Conservation (phyloP, 2,797 vertebrate species). For the Ptychadena robeensis region DNA sequence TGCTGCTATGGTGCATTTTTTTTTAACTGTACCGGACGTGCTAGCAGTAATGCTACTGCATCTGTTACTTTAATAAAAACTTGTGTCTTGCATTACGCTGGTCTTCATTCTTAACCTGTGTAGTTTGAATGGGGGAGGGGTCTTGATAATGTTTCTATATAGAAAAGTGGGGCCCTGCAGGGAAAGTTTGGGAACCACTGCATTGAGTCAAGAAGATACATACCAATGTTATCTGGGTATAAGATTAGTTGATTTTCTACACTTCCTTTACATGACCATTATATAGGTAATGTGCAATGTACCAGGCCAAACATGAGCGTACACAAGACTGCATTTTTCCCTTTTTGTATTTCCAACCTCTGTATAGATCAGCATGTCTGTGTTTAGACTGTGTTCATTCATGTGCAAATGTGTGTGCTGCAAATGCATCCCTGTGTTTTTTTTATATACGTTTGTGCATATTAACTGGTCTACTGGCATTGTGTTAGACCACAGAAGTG, state of each 20-base stretch:
- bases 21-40: too few species aligned
- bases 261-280: not conserved
- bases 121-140: too few species aligned
- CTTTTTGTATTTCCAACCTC: not conserved
- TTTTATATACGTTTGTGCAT: not conserved
- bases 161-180: too few species aligned
- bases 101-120: too few species aligned
- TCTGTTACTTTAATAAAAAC: too few species aligned
- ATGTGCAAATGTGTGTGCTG: conserved; percentile 28
- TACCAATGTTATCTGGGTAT: too few species aligned
- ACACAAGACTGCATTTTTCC: not conserved
- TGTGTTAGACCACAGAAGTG: not conserved
- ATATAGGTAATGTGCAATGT: not conserved
- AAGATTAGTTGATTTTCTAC: not conserved
- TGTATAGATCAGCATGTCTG: conserved; percentile 28
- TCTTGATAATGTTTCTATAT: too few species aligned
- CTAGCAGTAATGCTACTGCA: too few species aligned
- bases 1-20: too few species aligned
- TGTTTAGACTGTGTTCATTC: conserved; percentile 40
- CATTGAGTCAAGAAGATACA: too few species aligned
- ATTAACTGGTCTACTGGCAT: not conserved
- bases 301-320: not conserved
- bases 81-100: too few species aligned
- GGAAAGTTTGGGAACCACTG: too few species aligned
- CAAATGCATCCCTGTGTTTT: not conserved